Evolutionary conservation across 2,888 invertebrate species (phyloP), one percentile per base, ranked within the genome.

Genomic region (Ophion slaviceki): DNA sequence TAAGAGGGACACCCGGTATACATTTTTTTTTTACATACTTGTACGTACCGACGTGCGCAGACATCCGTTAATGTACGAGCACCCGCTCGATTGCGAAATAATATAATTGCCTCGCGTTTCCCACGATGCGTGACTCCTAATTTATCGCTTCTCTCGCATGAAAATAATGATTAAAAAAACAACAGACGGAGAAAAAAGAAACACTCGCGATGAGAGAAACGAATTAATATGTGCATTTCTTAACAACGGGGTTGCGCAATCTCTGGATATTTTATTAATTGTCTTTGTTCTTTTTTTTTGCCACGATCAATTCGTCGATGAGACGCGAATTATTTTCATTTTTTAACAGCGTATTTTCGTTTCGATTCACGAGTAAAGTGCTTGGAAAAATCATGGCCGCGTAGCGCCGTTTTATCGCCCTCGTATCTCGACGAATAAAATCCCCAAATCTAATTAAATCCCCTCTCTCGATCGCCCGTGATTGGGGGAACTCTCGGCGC

Each of bases 361-460:
- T 24, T 67, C 40, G 10, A 17, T 59, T 28, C 14, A 11, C 36
- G n/a, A 24, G 17, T 59, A 14, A 40, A 57, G 14, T 11, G 2
- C 57, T 32, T 40, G 40, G 57, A 53, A 28, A 67, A 32, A 75
- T 76, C 7, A 40, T 67, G 32, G 4, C 64, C 24, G 36, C n/a
- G 17, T 45, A 7, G 36, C 24, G 2, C 24, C 20, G 24, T 17
- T 68, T 87, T 89, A 90, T 91, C 90, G 86, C 89, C 90, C 90
- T 87, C 87, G 79, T 84, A 89, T 90, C 90, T 89, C 11, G 45
- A 59, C 75, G 78, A 80, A 72, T 78, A 76, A 87, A 88, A 86
- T 71, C n/a, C 76, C 87, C 74, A 90, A 90, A 91, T 90, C 90
- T 87, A 90, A 89, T 90, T 89, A 90, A 86, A 82, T 47, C 76